These are phyloP conservation scores for Tridacna gigas DNA, from an alignment of 2,888 invertebrate genomes.

Conservation along the genomic window DNA sequence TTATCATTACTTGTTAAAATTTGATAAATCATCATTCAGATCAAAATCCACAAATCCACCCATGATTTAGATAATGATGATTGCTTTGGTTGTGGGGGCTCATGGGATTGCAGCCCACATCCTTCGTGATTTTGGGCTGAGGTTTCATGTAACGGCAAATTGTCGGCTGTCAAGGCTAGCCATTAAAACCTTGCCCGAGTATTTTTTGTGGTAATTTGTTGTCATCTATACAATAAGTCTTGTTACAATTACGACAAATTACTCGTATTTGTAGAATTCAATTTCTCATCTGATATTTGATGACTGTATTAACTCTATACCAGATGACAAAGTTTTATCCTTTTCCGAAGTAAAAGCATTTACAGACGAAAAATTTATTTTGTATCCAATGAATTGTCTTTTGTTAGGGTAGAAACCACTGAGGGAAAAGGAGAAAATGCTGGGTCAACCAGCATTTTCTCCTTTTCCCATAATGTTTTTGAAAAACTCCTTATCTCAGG, in stretches of 20 bases:
- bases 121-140: constrained; percentile 29
- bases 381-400: too few relatives aligned
- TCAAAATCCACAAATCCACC: constrained; percentile 46
- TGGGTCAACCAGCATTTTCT: too few relatives aligned
- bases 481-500: too few relatives aligned
- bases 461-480: too few relatives aligned
- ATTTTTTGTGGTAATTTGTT: not conserved
- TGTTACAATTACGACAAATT: constrained; percentile 26
- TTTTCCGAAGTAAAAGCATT: too few relatives aligned
- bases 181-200: constrained; percentile 21
- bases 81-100: constrained; percentile 18
- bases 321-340: too few relatives aligned
- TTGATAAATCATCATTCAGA: constrained; percentile 39
- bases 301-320: constrained; percentile 4
- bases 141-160: constrained; percentile 60
- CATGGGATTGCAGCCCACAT: constrained; percentile 44
- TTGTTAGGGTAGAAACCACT: too few relatives aligned
- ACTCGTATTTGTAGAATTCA: constrained; percentile 8
- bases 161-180: constrained; percentile 52
- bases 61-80: constrained; percentile 52
- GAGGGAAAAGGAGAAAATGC: too few relatives aligned
- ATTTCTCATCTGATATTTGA: constrained; percentile 8
- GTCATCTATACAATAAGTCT: not conserved
- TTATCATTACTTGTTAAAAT: constrained; percentile 6
- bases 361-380: too few relatives aligned